Conservation (phyloP, 1,140 invertebrate species). For the Oryzaephilus surinamensis region DNA sequence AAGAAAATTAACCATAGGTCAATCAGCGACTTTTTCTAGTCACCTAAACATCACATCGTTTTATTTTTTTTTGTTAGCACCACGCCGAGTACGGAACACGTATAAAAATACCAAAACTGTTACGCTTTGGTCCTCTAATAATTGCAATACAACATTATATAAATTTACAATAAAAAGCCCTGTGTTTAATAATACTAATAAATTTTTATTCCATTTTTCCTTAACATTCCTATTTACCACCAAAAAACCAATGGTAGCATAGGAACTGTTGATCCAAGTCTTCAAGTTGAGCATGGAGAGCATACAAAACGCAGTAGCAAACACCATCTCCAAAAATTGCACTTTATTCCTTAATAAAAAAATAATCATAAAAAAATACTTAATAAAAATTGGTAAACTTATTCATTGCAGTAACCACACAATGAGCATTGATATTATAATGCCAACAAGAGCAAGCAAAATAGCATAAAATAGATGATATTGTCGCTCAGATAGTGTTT, state of each 20-base stretch:
- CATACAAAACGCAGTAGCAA: conserved; percentile 16
- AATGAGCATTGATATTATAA: conserved; percentile 46
- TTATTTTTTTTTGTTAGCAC: conserved; percentile 26
- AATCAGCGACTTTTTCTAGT: conserved; percentile 4
- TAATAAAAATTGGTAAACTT: conserved; percentile 5
- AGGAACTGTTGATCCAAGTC: neutral
- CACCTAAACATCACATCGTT: conserved; percentile 18
- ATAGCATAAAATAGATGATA: conserved; percentile 50
- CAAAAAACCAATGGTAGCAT: neutral
- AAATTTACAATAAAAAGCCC: conserved; percentile 27
- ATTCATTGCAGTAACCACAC: conserved; percentile 19
- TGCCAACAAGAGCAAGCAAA: conserved; percentile 49
- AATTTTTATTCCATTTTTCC: conserved; percentile 12
- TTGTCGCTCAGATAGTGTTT: conserved; percentile 51
- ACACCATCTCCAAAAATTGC: too few species aligned
- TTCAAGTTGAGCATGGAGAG: conserved; percentile 8
- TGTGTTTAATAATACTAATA: conserved; percentile 31
- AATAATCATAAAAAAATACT: too few species aligned
- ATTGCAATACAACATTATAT: neutral
- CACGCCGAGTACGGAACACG: conserved; percentile 33
- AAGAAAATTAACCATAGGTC: conserved; percentile 10
- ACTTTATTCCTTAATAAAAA: conserved; percentile 12
- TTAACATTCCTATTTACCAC: neutral
- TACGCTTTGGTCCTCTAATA: conserved; percentile 28
- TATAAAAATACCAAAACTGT: conserved; percentile 33